Conservation (phyloP, 92 coral and sea anemone species). For the Heliopora coerulea region DNA sequence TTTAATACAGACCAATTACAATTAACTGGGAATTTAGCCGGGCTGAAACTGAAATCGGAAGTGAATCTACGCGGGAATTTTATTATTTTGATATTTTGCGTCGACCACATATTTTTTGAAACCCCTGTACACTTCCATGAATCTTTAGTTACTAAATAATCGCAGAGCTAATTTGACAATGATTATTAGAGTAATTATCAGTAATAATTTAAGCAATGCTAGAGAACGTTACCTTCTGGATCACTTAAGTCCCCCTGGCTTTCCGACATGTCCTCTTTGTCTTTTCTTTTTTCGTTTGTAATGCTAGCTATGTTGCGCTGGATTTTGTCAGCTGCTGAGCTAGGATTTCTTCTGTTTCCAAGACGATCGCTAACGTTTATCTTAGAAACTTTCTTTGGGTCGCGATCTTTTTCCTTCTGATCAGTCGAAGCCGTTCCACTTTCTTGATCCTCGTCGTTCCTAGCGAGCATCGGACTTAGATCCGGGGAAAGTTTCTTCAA, state of each 20-base stretch:
- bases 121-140: no score
- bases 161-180: no score
- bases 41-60: no score
- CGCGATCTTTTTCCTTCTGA: background rate
- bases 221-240: constrained; percentile 8
- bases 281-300: background rate
- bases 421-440: no score
- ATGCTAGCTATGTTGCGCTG: background rate
- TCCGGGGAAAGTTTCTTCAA: constrained; percentile 41
- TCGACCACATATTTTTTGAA: no score
- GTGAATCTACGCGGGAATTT: no score
- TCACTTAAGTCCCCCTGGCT: constrained; percentile 1
- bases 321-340: background rate
- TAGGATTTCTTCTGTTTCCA: background rate
- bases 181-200: no score
- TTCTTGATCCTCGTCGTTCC: background rate
- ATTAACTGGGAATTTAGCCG: no score
- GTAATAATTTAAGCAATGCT: no score
- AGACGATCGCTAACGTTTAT: background rate
- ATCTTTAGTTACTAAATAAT: no score
- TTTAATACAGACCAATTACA: no score
- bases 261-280: background rate
- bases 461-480: constrained; percentile 8
- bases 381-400: background rate
- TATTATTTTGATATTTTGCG: no score